A percentile compares a stretch with the other conserved stretches of the same genome.
Evolutionary conservation across 2,113 vertebrate genomes (phyloP).

Genomic region (Myodes glareolus): DNA sequence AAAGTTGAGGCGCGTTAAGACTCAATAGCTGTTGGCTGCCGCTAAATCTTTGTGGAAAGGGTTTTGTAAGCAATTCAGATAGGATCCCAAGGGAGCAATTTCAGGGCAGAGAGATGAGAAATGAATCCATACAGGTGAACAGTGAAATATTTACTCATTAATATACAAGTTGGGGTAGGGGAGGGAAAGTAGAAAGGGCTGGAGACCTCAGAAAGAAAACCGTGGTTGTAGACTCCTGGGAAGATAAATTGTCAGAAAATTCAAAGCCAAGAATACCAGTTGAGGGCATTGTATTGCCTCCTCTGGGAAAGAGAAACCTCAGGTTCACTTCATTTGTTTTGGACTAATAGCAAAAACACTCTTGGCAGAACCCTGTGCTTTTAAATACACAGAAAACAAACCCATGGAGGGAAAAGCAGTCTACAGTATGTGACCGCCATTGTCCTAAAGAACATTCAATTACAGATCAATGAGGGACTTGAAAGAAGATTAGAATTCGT

Average conservation of each 20-base stretch:
- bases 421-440: slow-evolving; percentile 70
- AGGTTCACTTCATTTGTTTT: slow-evolving; percentile 79
- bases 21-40: not conserved
- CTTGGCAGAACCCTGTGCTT: slow-evolving; percentile 66
- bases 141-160: slow-evolving; percentile 64
- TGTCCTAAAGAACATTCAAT: slow-evolving; percentile 82
- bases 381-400: slow-evolving; percentile 80
- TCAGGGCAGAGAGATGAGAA: slow-evolving; percentile 45
- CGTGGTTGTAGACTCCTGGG: slow-evolving; percentile 37
- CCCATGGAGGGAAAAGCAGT: slow-evolving; percentile 78
- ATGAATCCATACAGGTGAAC: slow-evolving; percentile 58
- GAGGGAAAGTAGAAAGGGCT: not conserved
- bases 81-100: slow-evolving; percentile 33
- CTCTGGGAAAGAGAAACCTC: slow-evolving; percentile 54
- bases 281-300: slow-evolving; percentile 41
- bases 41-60: not conserved
- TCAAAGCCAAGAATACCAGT: slow-evolving; percentile 40
- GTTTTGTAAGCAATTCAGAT: slow-evolving; percentile 37
- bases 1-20: not conserved
- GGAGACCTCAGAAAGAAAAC: slow-evolving; percentile 52
- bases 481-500: slow-evolving; percentile 84
- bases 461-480: slow-evolving; percentile 82
- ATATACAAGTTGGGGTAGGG: slow-evolving; percentile 12
- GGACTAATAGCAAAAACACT: slow-evolving; percentile 71
- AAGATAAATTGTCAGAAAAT: slow-evolving; percentile 58